Conservation (phyloP, 2,888 invertebrate species). For the Pristionchus exspectatus region DNA sequence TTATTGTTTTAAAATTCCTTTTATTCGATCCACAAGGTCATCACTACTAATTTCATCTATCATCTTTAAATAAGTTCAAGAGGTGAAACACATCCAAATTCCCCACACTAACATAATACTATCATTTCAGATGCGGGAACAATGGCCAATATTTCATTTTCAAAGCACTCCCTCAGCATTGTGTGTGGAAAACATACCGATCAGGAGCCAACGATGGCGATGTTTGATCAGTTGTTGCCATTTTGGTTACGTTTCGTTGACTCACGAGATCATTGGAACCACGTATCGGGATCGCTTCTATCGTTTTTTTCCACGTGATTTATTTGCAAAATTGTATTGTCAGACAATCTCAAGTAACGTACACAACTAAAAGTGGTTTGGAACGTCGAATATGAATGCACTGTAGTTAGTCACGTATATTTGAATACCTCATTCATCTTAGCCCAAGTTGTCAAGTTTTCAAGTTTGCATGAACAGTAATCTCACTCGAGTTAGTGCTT, state of each 20-base stretch:
- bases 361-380: no score
- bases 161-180: no score
- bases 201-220: neutral
- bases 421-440: no score
- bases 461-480: no score
- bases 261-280: neutral
- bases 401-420: no score
- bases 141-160: no score
- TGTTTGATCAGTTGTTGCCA: neutral
- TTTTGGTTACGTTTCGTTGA: neutral
- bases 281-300: neutral
- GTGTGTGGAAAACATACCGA: no score
- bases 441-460: neutral
- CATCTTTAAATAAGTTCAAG: neutral
- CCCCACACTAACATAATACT: neutral
- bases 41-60: no score
- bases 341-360: no score
- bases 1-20: neutral
- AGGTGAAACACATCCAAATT: neutral
- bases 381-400: no score
- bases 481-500: conserved; percentile 6
- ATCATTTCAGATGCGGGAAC: no score
- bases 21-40: no score
- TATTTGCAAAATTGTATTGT: neutral
- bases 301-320: neutral